Evolutionary conservation across 2,888 invertebrate genomes (phyloP), one percentile per base, ranked within the genome.

Genomic region (Penaeus monodon): DNA sequence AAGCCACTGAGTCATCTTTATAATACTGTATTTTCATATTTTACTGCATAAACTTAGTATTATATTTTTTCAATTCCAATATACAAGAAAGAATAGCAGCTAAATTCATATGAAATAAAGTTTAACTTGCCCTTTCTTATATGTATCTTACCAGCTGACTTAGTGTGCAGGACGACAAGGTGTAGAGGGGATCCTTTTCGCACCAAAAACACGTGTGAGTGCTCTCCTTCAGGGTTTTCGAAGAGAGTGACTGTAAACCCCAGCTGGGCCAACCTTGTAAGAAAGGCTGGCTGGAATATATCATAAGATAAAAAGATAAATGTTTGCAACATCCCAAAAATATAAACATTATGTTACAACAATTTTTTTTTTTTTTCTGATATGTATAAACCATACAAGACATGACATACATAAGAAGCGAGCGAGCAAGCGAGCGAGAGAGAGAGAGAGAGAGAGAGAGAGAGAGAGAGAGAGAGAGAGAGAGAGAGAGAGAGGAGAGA

Each of bases 241-340:
- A 87, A 89, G 57, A 84, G 68, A 24, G 85, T 89, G 29, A 89
- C 82, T 4, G 87, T 88, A 80, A 89, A 89, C 22, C 89, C 89
- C 6, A 88, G 65, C 68, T 89, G 87, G 33, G 87, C 88, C 44
- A 89, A 80, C 33, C 87, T 84, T n/a, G 85, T 73, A 3, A 89
- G 80, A 66, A 89, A 89, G 22, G n/a, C 22, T 12, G 87, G 82
- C 89, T 89, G 85, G 29, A 76, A 76, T 20, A 27, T 76, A 27
- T 29, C 6, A 76, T 7, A 76, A 44, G 14, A 38, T 38, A 29
- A 2, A 44, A 1, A 38, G 29, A 29, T 24, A 17, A 38, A 76
- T 38, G 29, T 29, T 10, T 33, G 24, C 12, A 38, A 38, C 14
- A 76, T 24, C 27, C 8, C 0, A 44, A 44, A 44, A 44, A 44